Conservation (phyloP, 1,140 invertebrate genomes). For the Diabrotica virgifera region DNA sequence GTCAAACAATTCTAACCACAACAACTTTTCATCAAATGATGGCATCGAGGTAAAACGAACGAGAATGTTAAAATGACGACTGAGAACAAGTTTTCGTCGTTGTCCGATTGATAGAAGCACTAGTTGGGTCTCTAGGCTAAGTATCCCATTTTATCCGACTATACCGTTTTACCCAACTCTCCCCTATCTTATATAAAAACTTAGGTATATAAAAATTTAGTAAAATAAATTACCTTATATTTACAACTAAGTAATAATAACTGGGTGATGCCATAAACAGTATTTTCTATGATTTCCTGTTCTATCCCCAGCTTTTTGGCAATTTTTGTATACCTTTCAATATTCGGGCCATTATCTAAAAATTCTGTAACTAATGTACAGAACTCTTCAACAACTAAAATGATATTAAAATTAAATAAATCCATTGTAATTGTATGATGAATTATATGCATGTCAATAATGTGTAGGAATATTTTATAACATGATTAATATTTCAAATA, state of each 20-base stretch:
- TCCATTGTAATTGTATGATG: not conserved
- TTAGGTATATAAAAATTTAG: no score
- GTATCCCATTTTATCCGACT: no score
- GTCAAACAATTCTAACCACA: no score
- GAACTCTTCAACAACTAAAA: constrained; percentile 62
- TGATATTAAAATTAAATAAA: constrained; percentile 7
- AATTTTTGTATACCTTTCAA: constrained; percentile 57
- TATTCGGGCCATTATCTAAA: constrained; percentile 59
- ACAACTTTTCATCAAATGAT: no score
- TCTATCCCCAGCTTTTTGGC: constrained; percentile 55
- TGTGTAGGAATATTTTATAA: constrained; percentile 5
- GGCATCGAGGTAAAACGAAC: no score
- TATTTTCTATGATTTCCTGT: constrained; percentile 50
- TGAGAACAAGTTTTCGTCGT: no score
- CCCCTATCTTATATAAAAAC: no score
- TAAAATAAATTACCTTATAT: constrained; percentile 53
- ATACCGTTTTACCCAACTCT: no score
- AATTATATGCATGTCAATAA: constrained; percentile 13
- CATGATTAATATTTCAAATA: constrained; percentile 8
- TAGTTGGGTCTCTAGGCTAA: no score
- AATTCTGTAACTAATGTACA: constrained; percentile 63
- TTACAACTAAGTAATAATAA: constrained; percentile 55
- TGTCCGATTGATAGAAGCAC: no score
- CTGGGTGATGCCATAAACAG: constrained; percentile 54
- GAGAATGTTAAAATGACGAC: no score